These are phyloP conservation scores for Bufo bufo DNA, from an alignment of 2,113 vertebrate species.

Conservation along the genomic window DNA sequence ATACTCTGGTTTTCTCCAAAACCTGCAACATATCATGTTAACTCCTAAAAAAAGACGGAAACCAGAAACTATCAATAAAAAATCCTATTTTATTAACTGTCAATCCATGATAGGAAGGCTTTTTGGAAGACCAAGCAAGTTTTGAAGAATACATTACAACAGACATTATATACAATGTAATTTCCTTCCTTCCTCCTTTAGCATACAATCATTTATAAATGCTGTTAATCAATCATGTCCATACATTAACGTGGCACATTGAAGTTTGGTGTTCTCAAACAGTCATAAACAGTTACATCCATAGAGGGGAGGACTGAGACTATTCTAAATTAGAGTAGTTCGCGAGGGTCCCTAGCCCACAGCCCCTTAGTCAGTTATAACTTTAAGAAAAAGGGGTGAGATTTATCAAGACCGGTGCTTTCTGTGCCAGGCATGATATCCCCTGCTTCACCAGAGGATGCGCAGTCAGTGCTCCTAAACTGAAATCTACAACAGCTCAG, in stretches of 20 bases:
- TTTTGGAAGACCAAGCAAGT: constrained; percentile 28
- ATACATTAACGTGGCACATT: constrained; percentile 31
- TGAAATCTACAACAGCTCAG: no score
- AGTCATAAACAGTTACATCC: background rate
- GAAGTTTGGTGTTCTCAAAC: background rate
- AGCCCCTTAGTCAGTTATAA: no score
- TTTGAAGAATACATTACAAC: background rate
- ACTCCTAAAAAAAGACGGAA: background rate
- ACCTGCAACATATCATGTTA: background rate
- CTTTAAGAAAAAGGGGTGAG: no score
- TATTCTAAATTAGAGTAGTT: no score
- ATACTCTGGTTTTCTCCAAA: no score
- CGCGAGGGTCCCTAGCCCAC: no score
- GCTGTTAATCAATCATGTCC: background rate
- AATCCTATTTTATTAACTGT: background rate
- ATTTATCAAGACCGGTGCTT: no score
- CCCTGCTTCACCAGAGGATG: no score
- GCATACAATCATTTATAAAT: background rate
- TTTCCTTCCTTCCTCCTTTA: background rate
- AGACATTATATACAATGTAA: background rate
- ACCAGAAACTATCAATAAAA: background rate
- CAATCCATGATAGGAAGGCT: background rate
- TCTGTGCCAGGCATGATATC: no score
- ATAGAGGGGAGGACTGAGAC: background rate
- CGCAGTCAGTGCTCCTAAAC: no score